Percentiles rank a stretch among this genome's conserved stretches.
phyloP scores from a whole-genome alignment of 2,888 invertebrate species.

The Leptogaster cylindrica region DNA sequence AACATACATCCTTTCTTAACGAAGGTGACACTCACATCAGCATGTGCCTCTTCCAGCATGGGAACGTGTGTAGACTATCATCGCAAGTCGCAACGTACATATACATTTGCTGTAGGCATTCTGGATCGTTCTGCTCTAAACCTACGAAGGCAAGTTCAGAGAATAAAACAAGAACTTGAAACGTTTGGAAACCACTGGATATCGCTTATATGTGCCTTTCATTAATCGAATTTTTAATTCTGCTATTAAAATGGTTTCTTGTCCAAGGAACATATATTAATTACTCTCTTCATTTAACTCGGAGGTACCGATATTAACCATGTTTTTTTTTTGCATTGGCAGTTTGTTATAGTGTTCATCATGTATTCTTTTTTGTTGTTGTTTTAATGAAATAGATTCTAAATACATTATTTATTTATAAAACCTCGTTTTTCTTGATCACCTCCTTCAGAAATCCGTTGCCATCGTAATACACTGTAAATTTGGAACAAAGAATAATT shows the following conservation, averaged over 20 bases:
- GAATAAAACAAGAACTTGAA: not conserved
- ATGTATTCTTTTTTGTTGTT: constrained; percentile 16
- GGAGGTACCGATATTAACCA: not conserved
- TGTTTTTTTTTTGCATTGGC: constrained; percentile 14
- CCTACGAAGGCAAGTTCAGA: not conserved
- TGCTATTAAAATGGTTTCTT: constrained; percentile 16
- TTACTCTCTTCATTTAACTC: not conserved
- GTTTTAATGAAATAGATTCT: constrained; percentile 26
- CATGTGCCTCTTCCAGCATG: too few species aligned
- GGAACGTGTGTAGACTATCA: too few species aligned
- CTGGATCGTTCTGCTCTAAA: not conserved
- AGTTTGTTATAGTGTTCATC: constrained; percentile 9
- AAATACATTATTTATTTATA: constrained; percentile 37
- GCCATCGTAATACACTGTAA: too few species aligned
- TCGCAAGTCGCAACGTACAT: too few species aligned
- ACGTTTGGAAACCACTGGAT: constrained; percentile 5
- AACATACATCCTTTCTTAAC: too few species aligned
- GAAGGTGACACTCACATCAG: too few species aligned
- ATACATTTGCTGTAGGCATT: too few species aligned
- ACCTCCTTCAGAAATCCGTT: too few species aligned
- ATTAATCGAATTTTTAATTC: constrained; percentile 33
- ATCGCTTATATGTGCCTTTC: constrained; percentile 35
- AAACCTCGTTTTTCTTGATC: not conserved
- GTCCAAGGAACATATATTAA: not conserved
- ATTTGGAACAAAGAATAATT: too few species aligned